Base-by-base conservation (phyloP, 2,888 invertebrate species). In the Lasiommata megera region DNA sequence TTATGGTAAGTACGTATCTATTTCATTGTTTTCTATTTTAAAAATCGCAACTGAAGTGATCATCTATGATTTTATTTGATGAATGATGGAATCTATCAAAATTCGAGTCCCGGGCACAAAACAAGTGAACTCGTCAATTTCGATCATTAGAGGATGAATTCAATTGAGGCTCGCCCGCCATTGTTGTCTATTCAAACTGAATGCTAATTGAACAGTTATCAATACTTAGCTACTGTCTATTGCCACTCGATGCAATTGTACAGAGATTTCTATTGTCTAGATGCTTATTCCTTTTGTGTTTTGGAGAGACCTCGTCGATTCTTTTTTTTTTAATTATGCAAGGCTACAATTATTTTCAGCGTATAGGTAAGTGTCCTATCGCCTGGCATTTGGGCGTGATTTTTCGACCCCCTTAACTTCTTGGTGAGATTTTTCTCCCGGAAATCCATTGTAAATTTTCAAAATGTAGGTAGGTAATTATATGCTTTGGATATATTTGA, bases 131-230 rank as follows among this genome's bases (percentile, higher is more conserved):
- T 43, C 23, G 18, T 43, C 43, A 17, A 43, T 43, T n/a, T 34
- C 43, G 23, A 54, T 54, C 44, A 44, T 43, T 54, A 54, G 44
- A 44, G 40, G 29, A 52, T 52, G 54, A 36, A 57, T 61, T 43
- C 59, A 55, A 60, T 61, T 34, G 44, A 43, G 43, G 41, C 37
- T 51, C 44, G 51, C 51, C 51, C 34, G 34, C 34, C 11, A 51
- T 56, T 56, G 41, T 38, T 38, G n/a, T 44, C 51, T 52, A 51
- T 56, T 51, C 53, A 43, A 31, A 50, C 50, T 29, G 37, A 9
- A 51, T 46, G 29, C 56, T 56, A 52, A 56, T 56, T 56, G 56
- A 56, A 56, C 17, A 23, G 51, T 50, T 52, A 44, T 52, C 38
- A 18, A 51, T 56, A 46, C 55, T 34, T 29, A 29, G 17, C 37